Percentiles rank a stretch among this genome's conserved stretches.
phyloP scores from a whole-genome alignment of 2,797 vertebrate species.

The Xenops minutus region DNA sequence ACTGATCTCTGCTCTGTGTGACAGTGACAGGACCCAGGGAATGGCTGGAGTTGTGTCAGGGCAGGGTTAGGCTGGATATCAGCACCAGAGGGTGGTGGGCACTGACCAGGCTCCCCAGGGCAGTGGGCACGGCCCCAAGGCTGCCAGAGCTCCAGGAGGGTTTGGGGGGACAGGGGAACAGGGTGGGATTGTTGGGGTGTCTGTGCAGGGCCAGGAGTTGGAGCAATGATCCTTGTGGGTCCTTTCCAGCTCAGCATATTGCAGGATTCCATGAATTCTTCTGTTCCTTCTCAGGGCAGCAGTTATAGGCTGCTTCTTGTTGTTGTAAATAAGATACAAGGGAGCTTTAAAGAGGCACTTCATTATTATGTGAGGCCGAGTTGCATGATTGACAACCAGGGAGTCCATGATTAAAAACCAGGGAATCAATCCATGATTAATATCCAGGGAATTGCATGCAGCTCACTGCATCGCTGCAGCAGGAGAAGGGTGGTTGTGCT shows the following conservation, averaged over 20 bases:
- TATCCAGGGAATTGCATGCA: not conserved
- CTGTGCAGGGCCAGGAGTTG: not conserved
- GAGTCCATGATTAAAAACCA: not conserved
- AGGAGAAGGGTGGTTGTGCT: not conserved
- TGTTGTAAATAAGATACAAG: not conserved
- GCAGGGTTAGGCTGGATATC: not conserved
- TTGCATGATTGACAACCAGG: not conserved
- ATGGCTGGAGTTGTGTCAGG: not conserved
- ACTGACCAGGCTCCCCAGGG: not conserved
- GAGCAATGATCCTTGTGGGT: accelerated
- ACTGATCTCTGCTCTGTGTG: not conserved
- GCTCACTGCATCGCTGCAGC: not conserved
- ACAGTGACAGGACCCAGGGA: not conserved
- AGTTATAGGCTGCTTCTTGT: not conserved
- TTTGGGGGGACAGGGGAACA: no score
- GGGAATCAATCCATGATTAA: not conserved
- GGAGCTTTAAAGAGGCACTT: not conserved
- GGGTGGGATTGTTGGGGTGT: not conserved
- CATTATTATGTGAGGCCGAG: not conserved
- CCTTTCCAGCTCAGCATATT: accelerated
- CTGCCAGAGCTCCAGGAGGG: not conserved
- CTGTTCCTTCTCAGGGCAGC: not conserved
- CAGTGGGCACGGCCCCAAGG: not conserved
- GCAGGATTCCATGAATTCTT: not conserved
- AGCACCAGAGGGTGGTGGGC: not conserved